Evolutionary conservation across 2,888 invertebrate species (phyloP).

Genomic region (Hydropsyche betteni): DNA sequence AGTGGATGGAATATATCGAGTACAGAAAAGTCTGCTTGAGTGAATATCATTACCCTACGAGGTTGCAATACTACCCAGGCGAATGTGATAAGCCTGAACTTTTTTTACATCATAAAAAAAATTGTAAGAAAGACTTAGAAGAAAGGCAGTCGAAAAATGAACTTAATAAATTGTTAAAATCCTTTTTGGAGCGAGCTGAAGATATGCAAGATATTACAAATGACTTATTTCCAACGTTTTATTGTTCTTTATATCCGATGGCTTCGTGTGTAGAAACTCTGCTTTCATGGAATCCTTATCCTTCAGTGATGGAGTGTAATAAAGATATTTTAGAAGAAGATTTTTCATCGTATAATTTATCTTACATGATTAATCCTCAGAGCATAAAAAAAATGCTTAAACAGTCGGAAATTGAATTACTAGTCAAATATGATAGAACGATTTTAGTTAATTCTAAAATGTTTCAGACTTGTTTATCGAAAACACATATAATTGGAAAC

Average conservation of each 20-base stretch:
- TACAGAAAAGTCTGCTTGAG: constrained; percentile 61
- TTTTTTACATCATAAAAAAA: constrained; percentile 58
- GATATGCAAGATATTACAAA: constrained; percentile 33
- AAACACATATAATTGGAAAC: constrained; percentile 33
- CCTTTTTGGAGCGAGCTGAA: constrained; percentile 42
- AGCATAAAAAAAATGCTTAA: not conserved
- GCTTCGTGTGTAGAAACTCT: constrained; percentile 53
- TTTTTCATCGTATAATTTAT: constrained; percentile 54
- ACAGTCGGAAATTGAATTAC: not conserved
- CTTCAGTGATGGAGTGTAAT: constrained; percentile 44
- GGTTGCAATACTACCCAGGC: constrained; percentile 55
- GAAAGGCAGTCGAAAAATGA: constrained; percentile 30
- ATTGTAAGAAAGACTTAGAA: constrained; percentile 55
- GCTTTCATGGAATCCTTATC: constrained; percentile 46
- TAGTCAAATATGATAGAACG: not conserved
- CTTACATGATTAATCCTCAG: constrained; percentile 54
- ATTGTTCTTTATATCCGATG: constrained; percentile 55
- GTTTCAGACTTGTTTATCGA: not conserved
- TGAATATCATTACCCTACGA: constrained; percentile 62
- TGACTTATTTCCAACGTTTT: constrained; percentile 46
- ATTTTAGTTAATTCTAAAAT: constrained; percentile 8
- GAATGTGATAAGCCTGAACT: constrained; percentile 55
- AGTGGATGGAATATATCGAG: constrained; percentile 65
- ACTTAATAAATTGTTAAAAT: constrained; percentile 40
- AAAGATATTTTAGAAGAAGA: constrained; percentile 53